phyloP scores from a whole-genome alignment of 2,797 vertebrate genomes.

The Crenuchus spilurus region DNA sequence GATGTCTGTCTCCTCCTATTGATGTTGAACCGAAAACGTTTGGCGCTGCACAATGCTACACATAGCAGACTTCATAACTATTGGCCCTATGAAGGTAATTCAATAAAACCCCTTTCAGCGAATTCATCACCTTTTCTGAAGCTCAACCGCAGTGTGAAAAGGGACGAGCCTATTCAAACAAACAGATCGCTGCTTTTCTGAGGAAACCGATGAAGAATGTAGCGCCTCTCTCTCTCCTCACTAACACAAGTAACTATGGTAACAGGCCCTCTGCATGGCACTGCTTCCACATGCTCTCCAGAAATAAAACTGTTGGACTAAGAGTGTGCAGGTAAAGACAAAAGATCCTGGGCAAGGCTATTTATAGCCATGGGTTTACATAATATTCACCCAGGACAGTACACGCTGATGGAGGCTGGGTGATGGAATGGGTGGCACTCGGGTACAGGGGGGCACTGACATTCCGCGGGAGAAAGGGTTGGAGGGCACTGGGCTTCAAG shows the following conservation, averaged over 20 bases:
- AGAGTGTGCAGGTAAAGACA: conserved; percentile 89
- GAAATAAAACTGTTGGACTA: conserved; percentile 87
- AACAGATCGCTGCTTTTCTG: conserved; percentile 75
- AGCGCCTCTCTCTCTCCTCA: conserved; percentile 60
- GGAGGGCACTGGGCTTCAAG: neutral
- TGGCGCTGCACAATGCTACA: conserved; percentile 24
- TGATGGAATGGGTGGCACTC: conserved; percentile 63
- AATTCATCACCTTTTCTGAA: conserved; percentile 56
- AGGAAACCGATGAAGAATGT: conserved; percentile 83
- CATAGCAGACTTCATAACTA: conserved; percentile 40
- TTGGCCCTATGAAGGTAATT: conserved; percentile 56
- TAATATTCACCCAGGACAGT: conserved; percentile 73
- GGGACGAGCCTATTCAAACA: conserved; percentile 72
- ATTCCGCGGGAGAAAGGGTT: conserved; percentile 20
- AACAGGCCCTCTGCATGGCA: conserved; percentile 83
- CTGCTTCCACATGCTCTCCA: conserved; percentile 83
- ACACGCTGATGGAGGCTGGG: conserved; percentile 58
- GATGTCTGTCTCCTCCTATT: conserved; percentile 14
- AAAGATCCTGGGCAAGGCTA: conserved; percentile 86
- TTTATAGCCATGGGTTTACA: conserved; percentile 83
- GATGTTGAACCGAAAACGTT: conserved; percentile 11
- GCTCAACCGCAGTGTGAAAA: conserved; percentile 61
- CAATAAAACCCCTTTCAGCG: conserved; percentile 58
- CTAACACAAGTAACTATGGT: conserved; percentile 89
- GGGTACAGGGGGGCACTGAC: conserved; percentile 47